Evolutionary conservation across 1,140 invertebrate genomes (phyloP), one percentile per base, ranked within the genome.

Genomic region (Bombus soroeensis): DNA sequence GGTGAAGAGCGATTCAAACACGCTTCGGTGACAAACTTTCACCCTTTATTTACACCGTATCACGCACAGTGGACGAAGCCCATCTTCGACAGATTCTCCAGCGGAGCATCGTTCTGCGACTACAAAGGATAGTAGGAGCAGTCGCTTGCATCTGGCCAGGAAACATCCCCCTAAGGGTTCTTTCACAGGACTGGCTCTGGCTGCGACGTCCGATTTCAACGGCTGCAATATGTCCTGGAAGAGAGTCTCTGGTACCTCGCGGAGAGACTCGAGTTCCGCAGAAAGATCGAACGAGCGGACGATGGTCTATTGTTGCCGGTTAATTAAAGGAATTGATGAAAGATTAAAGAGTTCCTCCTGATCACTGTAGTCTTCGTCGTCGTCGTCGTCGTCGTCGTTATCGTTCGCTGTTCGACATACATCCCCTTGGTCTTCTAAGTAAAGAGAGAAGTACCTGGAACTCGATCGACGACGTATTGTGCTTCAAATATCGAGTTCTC

Each of bases 261-360:
- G 18, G 15, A 18, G 66, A 73, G 22, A 37, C n/a, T 5, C 39
- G 34, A 82, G 41, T 22, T 47, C 22, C 41, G 37, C 3, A 18
- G 75, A 37, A 89, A 62, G 74, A 90, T 89, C 82, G 87, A 87
- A 90, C 81, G 59, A 88, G 81, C 79, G 57, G 22, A 62, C 70
- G 37, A 59, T 64, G 39, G n/a, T 83, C 91, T 74, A 92, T 93
- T 92, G 90, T 93, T 86, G 80, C 75, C 86, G 83, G 86, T 92
- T 93, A 93, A 93, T 93, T 93, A 92, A 93, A 88, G 85, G 88
- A 88, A 91, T 92, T 88, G 90, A 92, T 92, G 89, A 91, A 90
- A 92, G 91, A 93, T 93, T 91, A 92, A 90, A 87, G 74, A 90
- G 81, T 66, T 75, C 37, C 84, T 59, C 2, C n/a, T 47, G 9